These are phyloP conservation scores for Uloborus diversus DNA, from an alignment of 1,140 invertebrate species.

Conservation along the genomic window DNA sequence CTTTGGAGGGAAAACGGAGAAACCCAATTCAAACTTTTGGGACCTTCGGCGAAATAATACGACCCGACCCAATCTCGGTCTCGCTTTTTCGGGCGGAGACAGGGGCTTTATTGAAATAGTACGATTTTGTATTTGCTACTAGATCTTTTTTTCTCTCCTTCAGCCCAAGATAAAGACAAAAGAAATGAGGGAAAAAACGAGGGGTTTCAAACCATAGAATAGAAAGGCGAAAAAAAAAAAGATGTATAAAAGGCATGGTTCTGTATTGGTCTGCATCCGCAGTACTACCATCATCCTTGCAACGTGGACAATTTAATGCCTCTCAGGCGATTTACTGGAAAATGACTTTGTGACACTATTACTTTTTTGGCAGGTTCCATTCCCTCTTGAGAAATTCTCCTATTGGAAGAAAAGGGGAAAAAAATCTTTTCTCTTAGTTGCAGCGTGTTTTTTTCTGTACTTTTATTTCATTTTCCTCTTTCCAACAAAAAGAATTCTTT, in stretches of 20 bases:
- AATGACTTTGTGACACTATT: conserved; percentile 57
- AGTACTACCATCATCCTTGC: conserved; percentile 31
- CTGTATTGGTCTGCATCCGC: conserved; percentile 19
- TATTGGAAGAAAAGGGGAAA: conserved; percentile 28
- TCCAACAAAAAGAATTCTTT: conserved; percentile 32
- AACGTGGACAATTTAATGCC: conserved; percentile 57
- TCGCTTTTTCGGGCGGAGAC: background rate
- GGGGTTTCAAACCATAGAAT: background rate
- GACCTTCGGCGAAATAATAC: conserved; percentile 44
- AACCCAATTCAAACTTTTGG: conserved; percentile 39
- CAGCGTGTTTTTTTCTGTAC: conserved; percentile 12
- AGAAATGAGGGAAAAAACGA: conserved; percentile 10
- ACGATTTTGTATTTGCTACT: conserved; percentile 52
- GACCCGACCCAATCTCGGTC: conserved; percentile 43
- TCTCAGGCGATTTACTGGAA: conserved; percentile 56
- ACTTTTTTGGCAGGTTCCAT: conserved; percentile 57
- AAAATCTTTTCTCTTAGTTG: conserved; percentile 38
- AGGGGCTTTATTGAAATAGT: conserved; percentile 52
- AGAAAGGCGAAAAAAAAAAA: conserved; percentile 1
- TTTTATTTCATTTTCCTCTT: background rate
- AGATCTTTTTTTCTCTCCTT: conserved; percentile 6
- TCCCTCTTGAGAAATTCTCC: conserved; percentile 55
- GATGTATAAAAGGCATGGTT: conserved; percentile 35
- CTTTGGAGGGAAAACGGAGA: background rate
- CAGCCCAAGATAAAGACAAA: conserved; percentile 35